Conservation (phyloP, 2,888 invertebrate species). For the Leptinotarsa tumamoca region DNA sequence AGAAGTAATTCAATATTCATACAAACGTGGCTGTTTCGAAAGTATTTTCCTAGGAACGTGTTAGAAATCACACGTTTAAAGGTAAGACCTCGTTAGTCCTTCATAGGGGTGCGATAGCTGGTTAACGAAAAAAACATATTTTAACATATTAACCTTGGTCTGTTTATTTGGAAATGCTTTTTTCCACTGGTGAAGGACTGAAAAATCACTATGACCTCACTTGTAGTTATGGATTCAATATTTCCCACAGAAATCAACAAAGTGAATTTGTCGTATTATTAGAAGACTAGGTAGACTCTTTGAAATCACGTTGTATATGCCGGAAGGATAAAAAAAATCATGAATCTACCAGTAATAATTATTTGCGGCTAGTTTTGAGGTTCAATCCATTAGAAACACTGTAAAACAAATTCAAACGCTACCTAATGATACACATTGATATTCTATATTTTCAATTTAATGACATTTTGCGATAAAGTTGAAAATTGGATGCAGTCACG, state of each 20-base stretch:
- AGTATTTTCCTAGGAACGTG: too few species aligned
- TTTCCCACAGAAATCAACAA: neutral
- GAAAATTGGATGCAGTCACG: conserved; percentile 64
- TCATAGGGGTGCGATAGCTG: too few species aligned
- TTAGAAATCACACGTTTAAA: too few species aligned
- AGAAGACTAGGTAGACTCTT: neutral
- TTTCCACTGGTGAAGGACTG: too few species aligned
- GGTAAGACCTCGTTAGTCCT: too few species aligned
- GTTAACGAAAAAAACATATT: too few species aligned
- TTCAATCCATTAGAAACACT: conserved; percentile 24
- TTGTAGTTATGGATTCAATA: too few species aligned
- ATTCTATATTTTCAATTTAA: conserved; percentile 43
- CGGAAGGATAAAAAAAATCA: neutral
- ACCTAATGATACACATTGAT: conserved; percentile 27
- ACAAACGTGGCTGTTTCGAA: too few species aligned
- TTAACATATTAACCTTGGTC: too few species aligned
- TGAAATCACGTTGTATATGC: neutral
- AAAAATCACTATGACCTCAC: too few species aligned
- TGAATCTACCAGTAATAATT: neutral
- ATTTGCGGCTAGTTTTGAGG: neutral
- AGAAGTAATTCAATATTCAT: too few species aligned
- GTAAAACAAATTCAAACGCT: conserved; percentile 29
- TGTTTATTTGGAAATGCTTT: too few species aligned
- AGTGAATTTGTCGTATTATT: neutral
- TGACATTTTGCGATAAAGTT: conserved; percentile 51